Evolutionary conservation across 2,797 vertebrate species (phyloP).

Genomic region (Chrosomus eos): DNA sequence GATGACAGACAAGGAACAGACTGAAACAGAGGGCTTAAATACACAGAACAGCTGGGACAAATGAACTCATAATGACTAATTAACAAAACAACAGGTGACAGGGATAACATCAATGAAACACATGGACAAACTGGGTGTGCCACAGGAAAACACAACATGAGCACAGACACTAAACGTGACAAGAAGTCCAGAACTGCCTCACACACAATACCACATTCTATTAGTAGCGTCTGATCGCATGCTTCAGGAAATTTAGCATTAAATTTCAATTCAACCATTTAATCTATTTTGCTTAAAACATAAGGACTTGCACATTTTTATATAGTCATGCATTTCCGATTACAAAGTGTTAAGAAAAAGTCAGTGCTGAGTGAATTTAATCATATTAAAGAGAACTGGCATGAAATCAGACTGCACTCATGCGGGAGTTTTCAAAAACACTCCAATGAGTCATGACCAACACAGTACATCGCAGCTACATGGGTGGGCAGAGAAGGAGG

Average conservation of each 20-base stretch:
- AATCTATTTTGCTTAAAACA: slow-evolving; percentile 17
- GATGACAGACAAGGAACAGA: no score
- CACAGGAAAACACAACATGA: no score
- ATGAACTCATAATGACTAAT: no score
- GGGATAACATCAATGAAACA: no score
- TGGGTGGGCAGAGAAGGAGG: neutral
- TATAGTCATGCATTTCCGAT: neutral
- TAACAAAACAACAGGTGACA: no score
- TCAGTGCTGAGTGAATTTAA: slow-evolving; percentile 3
- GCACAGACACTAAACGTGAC: no score
- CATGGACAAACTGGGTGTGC: no score
- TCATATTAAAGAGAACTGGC: slow-evolving; percentile 7
- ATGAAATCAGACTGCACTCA: slow-evolving; percentile 22
- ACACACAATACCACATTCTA: neutral
- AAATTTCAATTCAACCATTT: neutral
- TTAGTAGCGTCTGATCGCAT: neutral
- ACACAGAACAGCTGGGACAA: no score
- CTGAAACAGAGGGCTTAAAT: no score
- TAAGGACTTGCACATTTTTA: neutral
- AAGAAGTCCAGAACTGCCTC: neutral
- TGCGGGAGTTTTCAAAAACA: slow-evolving; percentile 55
- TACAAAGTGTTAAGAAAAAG: slow-evolving; percentile 20
- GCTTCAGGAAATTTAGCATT: neutral
- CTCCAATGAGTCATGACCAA: slow-evolving; percentile 57
- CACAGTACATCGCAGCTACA: neutral